A percentile compares a stretch with the other conserved stretches of the same genome.
Conservation (phyloP, 1,140 invertebrate species). For the Lordiphosa clarofinis region DNA sequence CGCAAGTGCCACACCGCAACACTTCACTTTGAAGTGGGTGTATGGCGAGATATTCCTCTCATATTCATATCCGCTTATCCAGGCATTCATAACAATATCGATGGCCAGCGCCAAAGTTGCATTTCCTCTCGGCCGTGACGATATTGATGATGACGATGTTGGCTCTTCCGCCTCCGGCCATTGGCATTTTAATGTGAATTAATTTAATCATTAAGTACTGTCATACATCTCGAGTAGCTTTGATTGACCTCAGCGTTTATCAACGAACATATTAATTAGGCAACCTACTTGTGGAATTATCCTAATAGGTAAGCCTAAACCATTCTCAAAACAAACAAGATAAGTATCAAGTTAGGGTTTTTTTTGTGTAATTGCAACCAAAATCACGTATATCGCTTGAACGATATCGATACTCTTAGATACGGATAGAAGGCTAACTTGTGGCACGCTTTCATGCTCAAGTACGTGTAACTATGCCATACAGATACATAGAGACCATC, state of each 20-base stretch:
- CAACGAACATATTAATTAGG: conserved; percentile 23
- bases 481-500: neutral
- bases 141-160: conserved; percentile 9
- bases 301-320: conserved; percentile 41
- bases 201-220: conserved; percentile 63
- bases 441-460: conserved; percentile 1
- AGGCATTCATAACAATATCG: conserved; percentile 11
- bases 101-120: conserved; percentile 26
- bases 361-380: conserved; percentile 16
- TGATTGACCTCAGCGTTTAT: neutral
- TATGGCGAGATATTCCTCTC: conserved; percentile 30
- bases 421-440: conserved; percentile 7
- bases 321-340: conserved; percentile 32
- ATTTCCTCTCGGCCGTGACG: conserved; percentile 17
- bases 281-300: conserved; percentile 10
- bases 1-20: conserved; percentile 53
- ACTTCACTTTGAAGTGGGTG: conserved; percentile 52
- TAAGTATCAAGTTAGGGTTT: conserved; percentile 32
- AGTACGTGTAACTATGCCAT: conserved; percentile 30
- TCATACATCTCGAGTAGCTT: conserved; percentile 51
- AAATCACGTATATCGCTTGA: conserved; percentile 36
- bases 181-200: conserved; percentile 64
- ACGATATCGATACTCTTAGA: conserved; percentile 25
- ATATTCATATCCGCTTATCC: conserved; percentile 29
- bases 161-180: conserved; percentile 19